Evolutionary conservation across 2,113 vertebrate genomes (phyloP), one percentile per base, ranked within the genome.

Genomic region (Sterrhoptilus dennistouni): DNA sequence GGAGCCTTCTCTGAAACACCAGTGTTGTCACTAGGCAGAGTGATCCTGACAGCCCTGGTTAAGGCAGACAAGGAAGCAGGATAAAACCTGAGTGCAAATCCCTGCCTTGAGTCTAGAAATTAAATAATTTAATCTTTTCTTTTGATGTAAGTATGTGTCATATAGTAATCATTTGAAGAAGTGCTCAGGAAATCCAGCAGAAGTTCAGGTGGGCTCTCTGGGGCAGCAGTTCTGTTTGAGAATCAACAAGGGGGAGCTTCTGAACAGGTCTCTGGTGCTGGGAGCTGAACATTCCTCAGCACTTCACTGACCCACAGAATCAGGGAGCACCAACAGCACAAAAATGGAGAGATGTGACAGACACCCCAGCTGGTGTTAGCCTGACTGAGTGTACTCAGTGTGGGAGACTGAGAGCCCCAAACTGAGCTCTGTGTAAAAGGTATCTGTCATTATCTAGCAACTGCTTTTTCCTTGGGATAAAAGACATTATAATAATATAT

Each of bases 21-120:
- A 0, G 45, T 15, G 8, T 25, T 61, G 36, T 75, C 0, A 0
- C n/a, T 42, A 18, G 52, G 56, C 27, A 10, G 25, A 33, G 38
- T 17, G 49, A 21, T 70, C 49, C 81, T 77, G 20, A 36, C 1
- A 1, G 21, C 59, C 40, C 64, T 87, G 16, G 40, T 65, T 24
- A 54, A 57, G 29, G 47, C 36, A 70, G 36, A 13, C 22, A 28
- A 59, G 79, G 28, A 59, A 71, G 38, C 35, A 72, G 44, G 15
- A 27, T 64, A 35, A 86, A 91, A 91, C n/a, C 33, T 12, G 49
- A 71, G 27, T 38, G 36, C 18, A 68, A 18, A 72, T 80, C 18
- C 16, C 53, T 56, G 21, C 38, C 77, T n/a, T 38, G 11, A 94
- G 24, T 87, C 49, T 68, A 47, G 27, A 52, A 50, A 82, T 38